Conservation (phyloP, 1,140 invertebrate species). For the Ceratosolen solmsi region DNA sequence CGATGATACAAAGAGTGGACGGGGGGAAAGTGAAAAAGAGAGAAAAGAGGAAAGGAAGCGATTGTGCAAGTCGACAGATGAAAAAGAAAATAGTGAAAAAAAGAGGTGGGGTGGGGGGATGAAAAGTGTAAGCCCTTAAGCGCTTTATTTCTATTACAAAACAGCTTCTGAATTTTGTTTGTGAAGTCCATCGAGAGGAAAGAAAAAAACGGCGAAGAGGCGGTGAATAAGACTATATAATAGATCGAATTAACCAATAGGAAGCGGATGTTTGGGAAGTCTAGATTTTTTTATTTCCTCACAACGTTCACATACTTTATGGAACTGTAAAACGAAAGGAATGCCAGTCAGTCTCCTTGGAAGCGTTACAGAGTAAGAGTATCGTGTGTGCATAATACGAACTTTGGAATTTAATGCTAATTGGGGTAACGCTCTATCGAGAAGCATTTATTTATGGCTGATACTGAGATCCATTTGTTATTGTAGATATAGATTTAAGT, state of each 20-base stretch:
- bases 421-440: constrained; percentile 23
- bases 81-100: constrained; percentile 54
- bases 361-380: not conserved
- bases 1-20: constrained; percentile 70
- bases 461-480: not conserved
- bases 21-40: constrained; percentile 57
- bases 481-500: not conserved
- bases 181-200: not conserved
- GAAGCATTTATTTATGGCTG: not conserved
- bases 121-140: constrained; percentile 36
- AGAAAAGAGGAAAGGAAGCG: too few species aligned
- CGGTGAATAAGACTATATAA: not conserved
- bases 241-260: constrained; percentile 42
- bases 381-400: not conserved
- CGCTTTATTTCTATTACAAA: constrained; percentile 40
- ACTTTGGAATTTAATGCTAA: not conserved
- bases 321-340: not conserved
- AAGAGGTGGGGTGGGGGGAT: constrained; percentile 56
- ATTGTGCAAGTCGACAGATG: constrained; percentile 62
- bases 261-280: not conserved
- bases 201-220: not conserved
- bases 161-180: not conserved
- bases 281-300: constrained; percentile 18
- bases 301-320: not conserved
- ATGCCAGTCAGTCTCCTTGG: not conserved